Evolutionary conservation across 2,113 vertebrate species (phyloP).

Genomic region (Elgaria multicarinata): DNA sequence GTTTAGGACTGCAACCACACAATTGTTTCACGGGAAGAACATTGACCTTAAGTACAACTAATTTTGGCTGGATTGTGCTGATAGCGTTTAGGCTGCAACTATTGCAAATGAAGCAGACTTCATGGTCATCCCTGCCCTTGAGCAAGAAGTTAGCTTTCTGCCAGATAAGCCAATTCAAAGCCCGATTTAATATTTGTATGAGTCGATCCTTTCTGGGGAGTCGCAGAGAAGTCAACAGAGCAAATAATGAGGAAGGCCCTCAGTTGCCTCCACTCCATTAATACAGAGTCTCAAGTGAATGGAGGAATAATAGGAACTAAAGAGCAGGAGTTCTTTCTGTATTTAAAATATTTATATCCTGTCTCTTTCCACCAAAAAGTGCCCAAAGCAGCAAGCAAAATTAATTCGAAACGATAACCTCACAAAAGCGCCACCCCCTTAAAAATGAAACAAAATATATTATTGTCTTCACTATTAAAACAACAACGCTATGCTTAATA

Average conservation of each 20-base stretch:
- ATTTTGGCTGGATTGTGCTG: not conserved
- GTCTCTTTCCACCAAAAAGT: not conserved
- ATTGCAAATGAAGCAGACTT: not conserved
- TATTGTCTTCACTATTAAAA: not conserved
- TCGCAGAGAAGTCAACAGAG: not conserved
- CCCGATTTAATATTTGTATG: not conserved
- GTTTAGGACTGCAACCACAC: not conserved
- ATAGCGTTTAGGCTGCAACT: not conserved
- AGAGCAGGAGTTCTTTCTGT: not conserved
- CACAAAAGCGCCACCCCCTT: not conserved
- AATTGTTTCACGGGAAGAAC: not conserved
- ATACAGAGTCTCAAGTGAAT: not conserved
- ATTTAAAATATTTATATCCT: not conserved
- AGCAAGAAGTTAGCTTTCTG: not conserved
- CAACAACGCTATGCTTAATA: not conserved
- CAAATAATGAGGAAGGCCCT: not conserved
- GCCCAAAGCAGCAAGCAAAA: not conserved
- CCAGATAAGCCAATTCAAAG: not conserved
- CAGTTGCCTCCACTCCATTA: not conserved
- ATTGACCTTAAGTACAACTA: not conserved
- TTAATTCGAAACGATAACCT: not conserved
- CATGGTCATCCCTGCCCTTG: not conserved
- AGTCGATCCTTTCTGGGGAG: not conserved
- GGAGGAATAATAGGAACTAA: not conserved
- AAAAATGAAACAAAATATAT: not conserved